These are phyloP conservation scores for Embidobia sp. DNA, from an alignment of 2,888 invertebrate genomes.

Conservation along the genomic window DNA sequence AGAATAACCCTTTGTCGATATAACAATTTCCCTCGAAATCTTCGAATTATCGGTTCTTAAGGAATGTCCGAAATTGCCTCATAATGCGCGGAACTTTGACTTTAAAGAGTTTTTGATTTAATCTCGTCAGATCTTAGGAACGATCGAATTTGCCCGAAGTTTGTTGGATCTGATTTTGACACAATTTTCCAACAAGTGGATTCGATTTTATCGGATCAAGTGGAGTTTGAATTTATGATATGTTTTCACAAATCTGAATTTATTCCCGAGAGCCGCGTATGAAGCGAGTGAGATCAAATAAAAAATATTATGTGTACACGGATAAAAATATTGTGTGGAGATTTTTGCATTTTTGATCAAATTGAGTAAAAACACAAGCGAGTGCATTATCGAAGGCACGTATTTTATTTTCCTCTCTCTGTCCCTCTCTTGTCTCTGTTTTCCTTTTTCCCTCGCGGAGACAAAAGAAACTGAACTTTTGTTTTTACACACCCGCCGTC, in stretches of 20 bases:
- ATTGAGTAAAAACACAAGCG: constrained; percentile 20
- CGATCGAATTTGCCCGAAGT: constrained; percentile 51
- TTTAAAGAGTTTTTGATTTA: constrained; percentile 61
- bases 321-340: constrained; percentile 37
- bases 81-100: constrained; percentile 37
- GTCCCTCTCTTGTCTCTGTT: too few relatives aligned
- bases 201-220: constrained; percentile 62
- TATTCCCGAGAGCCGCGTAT: constrained; percentile 19
- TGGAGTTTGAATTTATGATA: constrained; percentile 62
- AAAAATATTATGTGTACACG: constrained; percentile 55
- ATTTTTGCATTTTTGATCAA: constrained; percentile 32
- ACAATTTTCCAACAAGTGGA: constrained; percentile 60
- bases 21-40: too few relatives aligned
- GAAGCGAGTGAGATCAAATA: constrained; percentile 49
- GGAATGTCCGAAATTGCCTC: constrained; percentile 7
- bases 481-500: too few relatives aligned
- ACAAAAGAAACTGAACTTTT: too few relatives aligned
- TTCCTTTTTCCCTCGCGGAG: too few relatives aligned
- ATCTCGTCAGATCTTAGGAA: constrained; percentile 55
- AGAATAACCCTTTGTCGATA: too few relatives aligned
- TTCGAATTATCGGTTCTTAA: constrained; percentile 1
- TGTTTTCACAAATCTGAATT: constrained; percentile 60
- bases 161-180: constrained; percentile 59
- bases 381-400: background rate
- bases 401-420: background rate